Conservation (phyloP, 1,140 invertebrate genomes). For the Nasonia giraulti region DNA sequence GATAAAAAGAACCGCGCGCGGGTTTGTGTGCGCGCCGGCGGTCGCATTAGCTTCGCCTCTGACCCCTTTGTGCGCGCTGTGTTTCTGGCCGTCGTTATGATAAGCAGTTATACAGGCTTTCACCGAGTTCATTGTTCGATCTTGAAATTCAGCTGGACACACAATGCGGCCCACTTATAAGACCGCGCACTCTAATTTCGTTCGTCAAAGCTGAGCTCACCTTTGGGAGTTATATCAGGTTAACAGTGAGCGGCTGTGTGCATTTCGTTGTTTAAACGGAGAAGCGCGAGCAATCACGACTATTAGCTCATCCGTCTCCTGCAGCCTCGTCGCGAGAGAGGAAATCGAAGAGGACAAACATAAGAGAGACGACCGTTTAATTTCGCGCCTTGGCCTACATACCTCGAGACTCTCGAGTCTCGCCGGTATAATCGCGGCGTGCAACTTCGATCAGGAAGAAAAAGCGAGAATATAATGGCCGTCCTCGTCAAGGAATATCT, state of each 20-base stretch:
- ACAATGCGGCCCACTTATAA: not conserved
- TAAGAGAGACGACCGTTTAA: not conserved
- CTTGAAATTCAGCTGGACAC: not conserved
- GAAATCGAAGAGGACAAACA: not conserved
- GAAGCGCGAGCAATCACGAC: too few relatives aligned
- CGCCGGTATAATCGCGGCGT: not conserved
- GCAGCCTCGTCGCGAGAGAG: not conserved
- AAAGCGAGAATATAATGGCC: too few relatives aligned
- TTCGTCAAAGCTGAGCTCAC: not conserved
- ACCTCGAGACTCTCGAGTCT: not conserved
- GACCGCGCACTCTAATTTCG: not conserved
- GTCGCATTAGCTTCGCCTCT: not conserved
- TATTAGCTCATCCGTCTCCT: too few relatives aligned
- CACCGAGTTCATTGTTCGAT: not conserved
- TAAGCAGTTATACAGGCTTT: slow-evolving; percentile 18
- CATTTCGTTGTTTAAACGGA: too few relatives aligned
- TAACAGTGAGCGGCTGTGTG: too few relatives aligned
- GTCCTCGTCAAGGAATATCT: too few relatives aligned
- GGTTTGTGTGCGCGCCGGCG: not conserved
- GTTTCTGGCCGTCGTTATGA: not conserved
- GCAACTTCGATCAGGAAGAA: too few relatives aligned
- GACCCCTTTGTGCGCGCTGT: not conserved
- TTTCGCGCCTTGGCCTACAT: slow-evolving; percentile 42
- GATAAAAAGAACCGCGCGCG: slow-evolving; percentile 16
- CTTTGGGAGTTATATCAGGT: too few relatives aligned